Base-by-base conservation (phyloP, 1,140 invertebrate genomes). In the Leucophenga varia region DNA sequence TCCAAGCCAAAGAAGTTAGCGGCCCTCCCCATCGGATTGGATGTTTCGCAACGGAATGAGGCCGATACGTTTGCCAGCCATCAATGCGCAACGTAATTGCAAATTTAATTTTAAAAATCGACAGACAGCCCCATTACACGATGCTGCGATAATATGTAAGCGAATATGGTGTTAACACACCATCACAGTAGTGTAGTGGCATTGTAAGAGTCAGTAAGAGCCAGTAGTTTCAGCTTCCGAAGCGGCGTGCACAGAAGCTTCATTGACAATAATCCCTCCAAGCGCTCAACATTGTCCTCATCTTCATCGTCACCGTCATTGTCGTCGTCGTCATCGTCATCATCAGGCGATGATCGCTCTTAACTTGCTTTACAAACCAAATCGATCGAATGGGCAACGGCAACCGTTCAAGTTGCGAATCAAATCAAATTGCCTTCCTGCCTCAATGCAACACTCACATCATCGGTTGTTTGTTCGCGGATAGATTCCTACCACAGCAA, bases 131-230 rank as follows among this genome's bases (percentile, higher is more conserved):
- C 49, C 56, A 63, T 64, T 64, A 65, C 59, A 65, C 54, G 64
- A 59, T 54, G 55, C 48, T 22, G 47, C 49, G 59, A 67, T 65
- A 67, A 54, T 59, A 63, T 65, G 63, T 63, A 65, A 65, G 63
- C 63, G 63, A 65, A 67, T 65, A 67, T 67, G 64, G 63, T 65
- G 63, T 65, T 65, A 65, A 65, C 63, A 65, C 48, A 67, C 47
- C 59, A 63, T 59, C 63, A 63, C 59, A 14, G 36, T 14, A 44
- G 53, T 53, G 20, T n/a, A 43, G 28, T 25, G 47, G 53, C 41
- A 59, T 63, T 61, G 63, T 67, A 63, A 59, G 59, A 52, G 50
- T 30, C 63, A 67, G 63, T 67, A 63, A 59, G 59, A 52, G 50
- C 34, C n/a, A n/a, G n/a, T n/a, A n/a, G n/a, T n/a, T n/a, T 20